Evolutionary conservation across 2,888 invertebrate genomes (phyloP), one percentile per base, ranked within the genome.

Genomic region (Dorcus hopei): DNA sequence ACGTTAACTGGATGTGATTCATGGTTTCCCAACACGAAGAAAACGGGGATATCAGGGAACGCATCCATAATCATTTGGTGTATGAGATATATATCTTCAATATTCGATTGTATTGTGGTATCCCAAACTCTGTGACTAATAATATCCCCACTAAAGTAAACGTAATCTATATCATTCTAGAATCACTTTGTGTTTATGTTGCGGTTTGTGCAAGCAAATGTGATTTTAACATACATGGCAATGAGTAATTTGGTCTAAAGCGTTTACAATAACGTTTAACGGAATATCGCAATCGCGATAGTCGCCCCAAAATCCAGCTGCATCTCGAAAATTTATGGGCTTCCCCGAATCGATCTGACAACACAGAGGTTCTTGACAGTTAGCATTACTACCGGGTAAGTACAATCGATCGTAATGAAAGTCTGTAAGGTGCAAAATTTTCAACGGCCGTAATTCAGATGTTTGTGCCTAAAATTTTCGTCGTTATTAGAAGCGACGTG

Each of bases 51-150:
- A 23, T 76, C 69, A 2, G 70, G 79, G 62, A 87, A 85, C 7
- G 67, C 66, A 40, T 70, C 55, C n/a, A 69, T 66, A 9, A 81
- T 64, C 54, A 2, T 53, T 52, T n/a, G 69, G 41, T 83, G 81
- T 5, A 84, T 75, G 59, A 82, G 79, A 3, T 72, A 71, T 52
- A 89, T 81, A 62, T 83, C 82, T 0, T 81, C 75, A 3, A 80
- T 76, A 67, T 90, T 91, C 62, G 82, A 77, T 48, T 82, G 79
- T 43, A 80, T 79, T 0, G 87, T 83, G 5, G 93, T 93, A 68
- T 87, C 87, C 94, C 94, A 95, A 14, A 92, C 83, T 64, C 87
- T 87, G 72, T 94, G 93, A 67, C 92, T 88, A 49, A 92, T 85
- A 4, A 90, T 82, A 70, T 95, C 95, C 3, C 95, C 94, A 16